These are phyloP conservation scores for Fopius arisanus DNA, from an alignment of 1,140 invertebrate species.

Conservation along the genomic window DNA sequence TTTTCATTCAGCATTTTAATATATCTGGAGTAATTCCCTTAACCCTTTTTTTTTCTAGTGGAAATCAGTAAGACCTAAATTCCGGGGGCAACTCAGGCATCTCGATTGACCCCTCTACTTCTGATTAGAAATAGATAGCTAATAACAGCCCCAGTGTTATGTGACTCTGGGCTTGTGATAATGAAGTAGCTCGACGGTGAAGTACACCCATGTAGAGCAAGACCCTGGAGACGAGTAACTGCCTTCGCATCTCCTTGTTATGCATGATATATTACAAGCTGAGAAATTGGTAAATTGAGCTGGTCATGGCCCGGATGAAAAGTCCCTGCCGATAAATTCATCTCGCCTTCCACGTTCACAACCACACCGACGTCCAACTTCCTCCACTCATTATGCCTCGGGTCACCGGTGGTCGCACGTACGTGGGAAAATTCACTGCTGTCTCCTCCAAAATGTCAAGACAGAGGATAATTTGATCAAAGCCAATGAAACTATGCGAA, in stretches of 20 bases:
- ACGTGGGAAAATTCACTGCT: background rate
- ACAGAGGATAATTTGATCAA: too few relatives aligned
- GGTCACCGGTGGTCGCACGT: background rate
- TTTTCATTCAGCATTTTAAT: too few relatives aligned
- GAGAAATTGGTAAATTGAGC: constrained; percentile 28
- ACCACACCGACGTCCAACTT: background rate
- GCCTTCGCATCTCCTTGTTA: constrained; percentile 13
- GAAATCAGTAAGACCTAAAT: too few relatives aligned
- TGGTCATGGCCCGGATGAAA: constrained; percentile 19
- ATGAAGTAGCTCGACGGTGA: background rate
- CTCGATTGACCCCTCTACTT: too few relatives aligned
- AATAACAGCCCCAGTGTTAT: background rate
- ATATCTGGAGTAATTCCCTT: too few relatives aligned
- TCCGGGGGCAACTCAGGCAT: too few relatives aligned
- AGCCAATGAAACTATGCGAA: too few relatives aligned
- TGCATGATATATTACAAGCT: constrained; percentile 24
- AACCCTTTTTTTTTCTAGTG: too few relatives aligned
- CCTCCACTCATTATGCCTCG: background rate
- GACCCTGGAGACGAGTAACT: background rate
- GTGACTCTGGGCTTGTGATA: too few relatives aligned
- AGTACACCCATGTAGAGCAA: background rate
- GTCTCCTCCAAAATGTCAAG: too few relatives aligned
- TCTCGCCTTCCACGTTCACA: background rate
- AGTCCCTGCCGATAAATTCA: constrained; percentile 26
- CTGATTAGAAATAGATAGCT: background rate